These are phyloP conservation scores for Vollenhovia emeryi DNA, from an alignment of 1,140 invertebrate genomes.

Conservation along the genomic window DNA sequence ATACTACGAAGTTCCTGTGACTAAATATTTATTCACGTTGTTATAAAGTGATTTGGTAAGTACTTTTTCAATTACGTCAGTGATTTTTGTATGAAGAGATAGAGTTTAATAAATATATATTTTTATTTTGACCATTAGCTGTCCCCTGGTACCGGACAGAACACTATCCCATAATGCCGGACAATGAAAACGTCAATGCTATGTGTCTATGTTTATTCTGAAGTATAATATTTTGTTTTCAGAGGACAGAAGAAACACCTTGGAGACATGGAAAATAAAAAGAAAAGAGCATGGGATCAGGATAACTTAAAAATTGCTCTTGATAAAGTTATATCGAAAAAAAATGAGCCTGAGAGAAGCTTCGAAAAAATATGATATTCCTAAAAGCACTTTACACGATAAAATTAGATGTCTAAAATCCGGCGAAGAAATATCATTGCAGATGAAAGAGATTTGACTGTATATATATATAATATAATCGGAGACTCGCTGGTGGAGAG, in stretches of 20 bases:
- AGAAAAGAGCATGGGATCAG: slow-evolving; percentile 3
- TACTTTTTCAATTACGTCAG: too few species aligned
- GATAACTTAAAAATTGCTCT: slow-evolving; percentile 51
- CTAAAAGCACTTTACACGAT: slow-evolving; percentile 49
- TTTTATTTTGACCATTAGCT: background rate
- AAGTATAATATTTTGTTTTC: background rate
- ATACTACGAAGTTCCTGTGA: background rate
- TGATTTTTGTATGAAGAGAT: too few species aligned
- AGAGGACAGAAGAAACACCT: background rate
- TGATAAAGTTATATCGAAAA: slow-evolving; percentile 35
- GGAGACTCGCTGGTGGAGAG: too few species aligned
- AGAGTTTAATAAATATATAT: background rate
- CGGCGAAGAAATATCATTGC: slow-evolving; percentile 34
- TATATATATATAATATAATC: too few species aligned
- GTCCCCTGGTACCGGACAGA: background rate
- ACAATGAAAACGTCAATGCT: background rate
- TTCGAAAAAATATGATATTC: slow-evolving; percentile 32
- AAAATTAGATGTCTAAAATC: slow-evolving; percentile 28
- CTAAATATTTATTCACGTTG: background rate
- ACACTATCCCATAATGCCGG: background rate
- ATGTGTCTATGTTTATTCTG: background rate
- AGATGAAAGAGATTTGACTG: too few species aligned
- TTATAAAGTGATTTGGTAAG: too few species aligned
- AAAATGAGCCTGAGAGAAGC: slow-evolving; percentile 31
- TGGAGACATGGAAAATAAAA: background rate